Evolutionary conservation across 2,113 vertebrate species (phyloP).

Genomic region (Vimba vimba): DNA sequence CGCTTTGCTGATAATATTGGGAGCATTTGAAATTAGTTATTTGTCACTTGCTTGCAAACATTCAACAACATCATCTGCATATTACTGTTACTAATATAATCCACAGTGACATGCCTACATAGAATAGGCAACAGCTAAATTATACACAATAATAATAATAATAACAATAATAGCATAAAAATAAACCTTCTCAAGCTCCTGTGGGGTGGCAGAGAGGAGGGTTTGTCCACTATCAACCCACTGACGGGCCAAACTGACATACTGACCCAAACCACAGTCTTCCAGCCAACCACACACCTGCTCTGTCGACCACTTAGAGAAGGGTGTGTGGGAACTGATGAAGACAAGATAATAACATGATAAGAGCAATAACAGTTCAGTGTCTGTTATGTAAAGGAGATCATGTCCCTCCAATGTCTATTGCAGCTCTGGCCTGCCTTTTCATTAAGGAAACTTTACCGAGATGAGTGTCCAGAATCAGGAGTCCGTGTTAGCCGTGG

Average conservation of each 20-base stretch:
- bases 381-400: background rate
- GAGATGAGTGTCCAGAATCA: constrained; percentile 73
- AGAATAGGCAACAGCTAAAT: background rate
- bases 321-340: constrained; percentile 76
- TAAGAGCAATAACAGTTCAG: background rate
- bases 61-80: background rate
- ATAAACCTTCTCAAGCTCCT: constrained; percentile 94
- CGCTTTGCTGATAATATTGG: no score
- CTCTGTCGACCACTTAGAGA: constrained; percentile 92
- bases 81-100: background rate
- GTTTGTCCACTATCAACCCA: constrained; percentile 94
- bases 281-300: constrained; percentile 95
- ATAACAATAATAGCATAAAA: no score
- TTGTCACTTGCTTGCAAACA: background rate
- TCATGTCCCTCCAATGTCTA: background rate
- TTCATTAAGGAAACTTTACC: constrained; percentile 60
- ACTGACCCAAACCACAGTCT: constrained; percentile 91
- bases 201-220: constrained; percentile 88
- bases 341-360: constrained; percentile 15
- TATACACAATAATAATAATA: background rate
- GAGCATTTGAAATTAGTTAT: no score
- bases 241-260: constrained; percentile 91
- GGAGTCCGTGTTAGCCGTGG: constrained; percentile 88
- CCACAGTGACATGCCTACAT: background rate
- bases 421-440: background rate